Evolutionary conservation across 2,888 invertebrate species (phyloP).

Genomic region (Drosophila rubida): DNA sequence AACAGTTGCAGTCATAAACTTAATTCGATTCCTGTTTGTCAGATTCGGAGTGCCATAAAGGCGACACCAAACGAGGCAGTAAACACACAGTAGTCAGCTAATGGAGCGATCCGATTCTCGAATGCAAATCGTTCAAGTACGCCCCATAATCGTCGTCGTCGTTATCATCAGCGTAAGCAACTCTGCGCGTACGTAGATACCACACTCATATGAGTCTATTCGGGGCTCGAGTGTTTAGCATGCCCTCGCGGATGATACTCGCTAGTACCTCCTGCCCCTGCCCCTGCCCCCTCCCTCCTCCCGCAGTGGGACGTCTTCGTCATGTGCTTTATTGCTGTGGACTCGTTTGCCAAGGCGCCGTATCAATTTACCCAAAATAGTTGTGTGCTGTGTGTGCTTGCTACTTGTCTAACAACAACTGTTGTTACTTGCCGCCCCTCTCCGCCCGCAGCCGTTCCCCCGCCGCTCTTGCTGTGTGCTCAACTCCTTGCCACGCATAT

Average conservation of each 20-base stretch:
- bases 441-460: no score
- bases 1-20: neutral
- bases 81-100: conserved; percentile 25
- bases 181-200: conserved; percentile 11
- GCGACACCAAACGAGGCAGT: conserved; percentile 29
- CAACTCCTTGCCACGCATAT: conserved; percentile 52
- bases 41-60: neutral
- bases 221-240: conserved; percentile 21
- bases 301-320: no score
- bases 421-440: conserved; percentile 38
- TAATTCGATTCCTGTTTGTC: neutral
- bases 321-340: conserved; percentile 28
- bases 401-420: conserved; percentile 56
- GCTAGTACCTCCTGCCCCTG: neutral
- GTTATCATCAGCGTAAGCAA: conserved; percentile 54
- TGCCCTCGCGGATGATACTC: conserved; percentile 24
- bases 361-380: conserved; percentile 74
- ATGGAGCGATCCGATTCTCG: conserved; percentile 23
- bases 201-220: conserved; percentile 1
- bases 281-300: no score
- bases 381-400: conserved; percentile 46
- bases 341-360: conserved; percentile 69
- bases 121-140: conserved; percentile 65
- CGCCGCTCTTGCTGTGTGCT: no score
- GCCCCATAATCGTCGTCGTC: conserved; percentile 63